These are phyloP conservation scores for Drosophila subquinaria DNA, from an alignment of 2,888 invertebrate genomes.

Conservation along the genomic window DNA sequence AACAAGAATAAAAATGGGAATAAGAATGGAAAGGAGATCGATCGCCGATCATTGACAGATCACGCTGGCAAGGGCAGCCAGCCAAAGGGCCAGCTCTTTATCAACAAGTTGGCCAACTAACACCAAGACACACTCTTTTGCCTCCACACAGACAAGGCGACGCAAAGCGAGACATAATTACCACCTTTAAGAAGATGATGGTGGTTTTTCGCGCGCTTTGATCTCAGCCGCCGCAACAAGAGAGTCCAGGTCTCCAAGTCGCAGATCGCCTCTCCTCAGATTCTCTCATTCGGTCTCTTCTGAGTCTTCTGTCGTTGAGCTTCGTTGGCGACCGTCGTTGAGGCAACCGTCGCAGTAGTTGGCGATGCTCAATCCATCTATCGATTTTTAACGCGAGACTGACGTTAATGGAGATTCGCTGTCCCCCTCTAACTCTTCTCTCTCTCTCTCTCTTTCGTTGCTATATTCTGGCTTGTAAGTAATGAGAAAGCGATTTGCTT, in stretches of 20 bases:
- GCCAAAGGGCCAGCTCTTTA: conserved; percentile 14
- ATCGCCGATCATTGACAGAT: conserved; percentile 38
- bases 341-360: conserved; percentile 56
- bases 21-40: conserved; percentile 14
- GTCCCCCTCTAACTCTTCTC: conserved; percentile 33
- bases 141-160: conserved; percentile 20
- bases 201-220: conserved; percentile 84
- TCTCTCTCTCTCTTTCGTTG: background rate
- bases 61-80: background rate
- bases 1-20: conserved; percentile 20
- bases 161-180: conserved; percentile 82
- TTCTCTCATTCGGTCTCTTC: conserved; percentile 9
- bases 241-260: conserved; percentile 17
- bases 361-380: conserved; percentile 82
- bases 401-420: conserved; percentile 83
- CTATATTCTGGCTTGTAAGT: conserved; percentile 54
- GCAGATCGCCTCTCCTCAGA: conserved; percentile 12
- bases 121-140: conserved; percentile 18
- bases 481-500: conserved; percentile 82
- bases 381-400: conserved; percentile 85
- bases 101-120: conserved; percentile 37
- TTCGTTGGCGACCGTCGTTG: conserved; percentile 53
- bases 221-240: conserved; percentile 79
- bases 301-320: conserved; percentile 14
- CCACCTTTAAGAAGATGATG: conserved; percentile 85